These are phyloP conservation scores for Nautilus pompilius DNA, from an alignment of 1,140 invertebrate genomes.

Conservation along the genomic window DNA sequence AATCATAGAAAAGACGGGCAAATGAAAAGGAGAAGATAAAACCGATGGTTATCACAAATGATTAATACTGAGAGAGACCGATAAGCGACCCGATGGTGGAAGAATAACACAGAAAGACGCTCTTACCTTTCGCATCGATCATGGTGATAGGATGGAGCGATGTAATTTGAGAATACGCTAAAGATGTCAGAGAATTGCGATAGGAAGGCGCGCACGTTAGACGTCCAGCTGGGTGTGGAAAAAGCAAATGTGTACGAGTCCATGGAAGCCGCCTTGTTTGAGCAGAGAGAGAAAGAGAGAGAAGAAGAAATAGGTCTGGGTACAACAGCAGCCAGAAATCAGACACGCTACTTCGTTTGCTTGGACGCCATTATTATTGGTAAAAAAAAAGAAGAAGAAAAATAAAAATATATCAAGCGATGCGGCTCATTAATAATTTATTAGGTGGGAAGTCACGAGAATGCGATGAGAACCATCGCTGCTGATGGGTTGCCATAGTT, in stretches of 20 bases:
- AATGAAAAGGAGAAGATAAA: neutral
- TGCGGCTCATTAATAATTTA: too few species aligned
- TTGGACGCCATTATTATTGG: too few species aligned
- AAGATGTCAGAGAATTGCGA: slow-evolving; percentile 91
- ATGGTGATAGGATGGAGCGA: slow-evolving; percentile 92
- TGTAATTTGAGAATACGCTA: slow-evolving; percentile 93
- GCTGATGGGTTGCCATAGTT: too few species aligned
- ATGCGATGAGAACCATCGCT: too few species aligned
- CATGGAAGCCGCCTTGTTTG: too few species aligned
- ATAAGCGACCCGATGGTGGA: neutral
- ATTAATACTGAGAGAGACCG: neutral
- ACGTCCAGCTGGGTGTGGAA: slow-evolving; percentile 34
- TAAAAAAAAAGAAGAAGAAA: too few species aligned
- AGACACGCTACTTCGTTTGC: too few species aligned
- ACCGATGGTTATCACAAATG: neutral
- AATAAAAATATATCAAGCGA: too few species aligned
- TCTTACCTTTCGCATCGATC: slow-evolving; percentile 87
- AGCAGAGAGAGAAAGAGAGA: too few species aligned
- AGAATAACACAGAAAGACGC: neutral
- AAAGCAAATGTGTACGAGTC: slow-evolving; percentile 42
- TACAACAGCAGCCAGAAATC: too few species aligned
- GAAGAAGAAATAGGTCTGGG: too few species aligned
- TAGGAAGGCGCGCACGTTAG: slow-evolving; percentile 37
- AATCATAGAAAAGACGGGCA: neutral
- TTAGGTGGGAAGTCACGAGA: too few species aligned